A percentile compares a stretch with the other conserved stretches of the same genome.
Conservation (phyloP, 2,113 vertebrate species). For the Xyliphius kryptos region DNA sequence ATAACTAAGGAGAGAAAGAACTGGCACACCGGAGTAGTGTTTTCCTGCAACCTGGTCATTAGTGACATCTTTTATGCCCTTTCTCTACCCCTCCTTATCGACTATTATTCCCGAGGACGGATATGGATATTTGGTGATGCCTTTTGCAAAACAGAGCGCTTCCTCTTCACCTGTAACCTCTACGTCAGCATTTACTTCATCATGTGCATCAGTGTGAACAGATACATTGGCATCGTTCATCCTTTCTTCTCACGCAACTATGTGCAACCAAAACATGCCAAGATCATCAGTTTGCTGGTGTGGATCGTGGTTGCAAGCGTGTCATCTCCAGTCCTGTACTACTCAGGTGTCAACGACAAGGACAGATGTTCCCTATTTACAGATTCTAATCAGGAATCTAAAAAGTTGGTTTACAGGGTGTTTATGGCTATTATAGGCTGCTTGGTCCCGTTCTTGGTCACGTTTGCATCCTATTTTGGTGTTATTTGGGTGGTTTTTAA, state of each 20-base stretch:
- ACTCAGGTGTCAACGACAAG: slow-evolving; percentile 5
- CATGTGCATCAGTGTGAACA: slow-evolving; percentile 73
- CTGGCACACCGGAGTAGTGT: slow-evolving; percentile 68
- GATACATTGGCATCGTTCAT: slow-evolving; percentile 65
- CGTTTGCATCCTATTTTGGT: slow-evolving; percentile 57
- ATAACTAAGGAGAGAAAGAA: slow-evolving; percentile 46
- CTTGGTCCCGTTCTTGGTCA: slow-evolving; percentile 65
- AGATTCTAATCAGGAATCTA: accelerated
- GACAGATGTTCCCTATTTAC: slow-evolving; percentile 12
- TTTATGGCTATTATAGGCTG: slow-evolving; percentile 60
- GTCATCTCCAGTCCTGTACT: slow-evolving; percentile 60
- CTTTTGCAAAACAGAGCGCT: slow-evolving; percentile 67
- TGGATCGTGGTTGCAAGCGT: slow-evolving; percentile 60
- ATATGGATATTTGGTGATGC: slow-evolving; percentile 58
- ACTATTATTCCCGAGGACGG: slow-evolving; percentile 58
- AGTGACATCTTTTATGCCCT: slow-evolving; percentile 72
- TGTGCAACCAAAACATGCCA: slow-evolving; percentile 58
- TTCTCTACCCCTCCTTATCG: slow-evolving; percentile 63
- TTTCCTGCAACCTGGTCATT: slow-evolving; percentile 70
- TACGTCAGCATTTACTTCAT: slow-evolving; percentile 71
- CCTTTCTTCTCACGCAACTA: slow-evolving; percentile 62
- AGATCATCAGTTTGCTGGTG: slow-evolving; percentile 45
- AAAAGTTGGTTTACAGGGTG: slow-evolving; percentile 54
- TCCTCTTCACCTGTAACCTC: slow-evolving; percentile 74
- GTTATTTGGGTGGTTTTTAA: slow-evolving; percentile 56